Base-by-base conservation (phyloP, 2,888 invertebrate genomes). In the Tigriopus californicus region DNA sequence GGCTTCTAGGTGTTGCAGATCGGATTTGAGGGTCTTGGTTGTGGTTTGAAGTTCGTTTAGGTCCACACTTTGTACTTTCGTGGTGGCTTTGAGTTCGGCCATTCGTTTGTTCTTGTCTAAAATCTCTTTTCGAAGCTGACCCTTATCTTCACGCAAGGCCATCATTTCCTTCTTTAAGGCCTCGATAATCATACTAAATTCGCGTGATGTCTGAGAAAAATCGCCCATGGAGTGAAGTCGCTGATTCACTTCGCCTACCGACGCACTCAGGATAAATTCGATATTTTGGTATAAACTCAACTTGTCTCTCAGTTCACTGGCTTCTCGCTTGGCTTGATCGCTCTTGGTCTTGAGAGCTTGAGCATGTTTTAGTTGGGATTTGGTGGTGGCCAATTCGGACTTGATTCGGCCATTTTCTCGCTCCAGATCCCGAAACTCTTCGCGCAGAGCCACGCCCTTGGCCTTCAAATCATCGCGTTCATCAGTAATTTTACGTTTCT, bases 361-460 rank as follows among this genome's bases (percentile, higher is more conserved):
- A 20, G 44, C 42, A 3, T 46, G 44, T 12, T 25, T 41, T 1
- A 56, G 20, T 46, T 56, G 56, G 12, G 20, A 10, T 42, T 54
- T 56, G 4, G 25, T n/a, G 25, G 42, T 22, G 13, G 20, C 22
- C 13, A 15, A 18, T 22, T 42, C 20, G 3, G 20, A 18, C 11
- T 11, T 2, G 24, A 20, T 20, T 1, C 18, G 8, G 20, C 20
- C 25, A n/a, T 12, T 25, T n/a, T 44, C 22, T 22, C 20, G n/a
- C 10, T 56, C 56, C 18, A 56, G n/a, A 2, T 46, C 56, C 22
- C 46, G n/a, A 22, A 20, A 56, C n/a, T 56, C 56, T 46, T 56
- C 56, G 13, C 20, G 12, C 8, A 56, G 12, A n/a, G 25, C 41
- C 13, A 44, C 20, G 1, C 18, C 22, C 22, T 56, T 41, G 20